Percentiles rank a stretch among this genome's conserved stretches.
Evolutionary conservation across 2,888 invertebrate genomes (phyloP).

Genomic region (Acrobasis suavella): DNA sequence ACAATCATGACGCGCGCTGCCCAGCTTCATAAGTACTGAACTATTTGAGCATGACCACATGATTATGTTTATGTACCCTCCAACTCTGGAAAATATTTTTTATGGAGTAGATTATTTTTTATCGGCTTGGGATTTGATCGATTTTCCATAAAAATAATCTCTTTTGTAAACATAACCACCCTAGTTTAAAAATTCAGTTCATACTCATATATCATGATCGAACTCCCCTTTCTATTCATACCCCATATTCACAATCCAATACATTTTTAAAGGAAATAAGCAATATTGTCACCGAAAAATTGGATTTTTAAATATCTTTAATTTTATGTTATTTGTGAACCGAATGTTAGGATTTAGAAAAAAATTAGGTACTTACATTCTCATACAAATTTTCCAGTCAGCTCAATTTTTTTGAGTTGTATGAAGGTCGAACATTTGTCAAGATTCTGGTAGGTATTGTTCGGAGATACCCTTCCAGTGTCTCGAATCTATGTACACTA

Average conservation of each 20-base stretch:
- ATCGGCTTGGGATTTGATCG: not conserved
- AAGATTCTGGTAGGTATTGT: too few relatives aligned
- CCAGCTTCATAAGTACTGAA: not conserved
- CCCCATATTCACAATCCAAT: not conserved
- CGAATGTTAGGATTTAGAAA: too few relatives aligned
- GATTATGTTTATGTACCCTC: not conserved
- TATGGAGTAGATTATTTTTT: not conserved
- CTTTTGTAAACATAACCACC: slow-evolving; percentile 15
- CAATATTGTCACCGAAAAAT: not conserved
- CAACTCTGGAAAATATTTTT: too few relatives aligned
- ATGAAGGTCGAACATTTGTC: too few relatives aligned
- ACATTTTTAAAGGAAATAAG: not conserved
- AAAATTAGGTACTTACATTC: too few relatives aligned
- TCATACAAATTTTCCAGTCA: too few relatives aligned
- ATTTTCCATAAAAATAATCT: slow-evolving; percentile 16
- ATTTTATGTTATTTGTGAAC: too few relatives aligned
- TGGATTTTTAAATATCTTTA: not conserved
- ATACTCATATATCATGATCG: slow-evolving; percentile 6
- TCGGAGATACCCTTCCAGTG: too few relatives aligned
- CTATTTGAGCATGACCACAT: not conserved
- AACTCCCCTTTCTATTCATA: slow-evolving; percentile 5
- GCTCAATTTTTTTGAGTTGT: too few relatives aligned
- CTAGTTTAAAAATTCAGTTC: slow-evolving; percentile 13
- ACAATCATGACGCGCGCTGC: too few relatives aligned
- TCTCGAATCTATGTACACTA: too few relatives aligned